These are phyloP conservation scores for Ichneumoninae sp. DNA, from an alignment of 2,888 invertebrate genomes.

Conservation along the genomic window DNA sequence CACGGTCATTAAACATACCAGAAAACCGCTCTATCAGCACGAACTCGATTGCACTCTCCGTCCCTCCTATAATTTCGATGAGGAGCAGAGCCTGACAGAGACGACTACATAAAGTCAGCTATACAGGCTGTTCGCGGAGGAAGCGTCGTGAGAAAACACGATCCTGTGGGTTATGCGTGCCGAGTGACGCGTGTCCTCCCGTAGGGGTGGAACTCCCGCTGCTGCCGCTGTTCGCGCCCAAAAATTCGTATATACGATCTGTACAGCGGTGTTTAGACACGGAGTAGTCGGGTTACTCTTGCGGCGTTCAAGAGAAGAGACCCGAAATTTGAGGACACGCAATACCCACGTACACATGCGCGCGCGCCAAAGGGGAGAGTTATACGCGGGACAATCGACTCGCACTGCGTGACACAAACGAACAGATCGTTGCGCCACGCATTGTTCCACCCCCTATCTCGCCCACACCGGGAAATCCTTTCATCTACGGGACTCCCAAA, in stretches of 20 bases:
- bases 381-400: conserved; percentile 30
- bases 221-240: background rate
- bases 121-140: background rate
- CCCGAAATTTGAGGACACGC: conserved; percentile 49
- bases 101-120: background rate
- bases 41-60: conserved; percentile 20
- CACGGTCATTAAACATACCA: conserved; percentile 38
- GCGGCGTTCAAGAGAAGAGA: conserved; percentile 13
- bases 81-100: background rate
- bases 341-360: conserved; percentile 12
- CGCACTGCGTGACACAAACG: conserved; percentile 30
- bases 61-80: conserved; percentile 13
- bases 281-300: conserved; percentile 34
- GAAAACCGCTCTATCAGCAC: conserved; percentile 36
- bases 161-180: conserved; percentile 32
- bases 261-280: background rate
- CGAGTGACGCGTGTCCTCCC: conserved; percentile 10
- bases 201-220: background rate
- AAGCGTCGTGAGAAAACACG: conserved; percentile 40
- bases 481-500: conserved; percentile 27
- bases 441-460: conserved; percentile 41
- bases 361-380: background rate
- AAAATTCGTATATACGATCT: conserved; percentile 20
- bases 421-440: conserved; percentile 44
- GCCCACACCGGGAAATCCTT: conserved; percentile 33